Evolutionary conservation across 2,888 invertebrate genomes (phyloP).

Genomic region (Sclerodermus sp.): DNA sequence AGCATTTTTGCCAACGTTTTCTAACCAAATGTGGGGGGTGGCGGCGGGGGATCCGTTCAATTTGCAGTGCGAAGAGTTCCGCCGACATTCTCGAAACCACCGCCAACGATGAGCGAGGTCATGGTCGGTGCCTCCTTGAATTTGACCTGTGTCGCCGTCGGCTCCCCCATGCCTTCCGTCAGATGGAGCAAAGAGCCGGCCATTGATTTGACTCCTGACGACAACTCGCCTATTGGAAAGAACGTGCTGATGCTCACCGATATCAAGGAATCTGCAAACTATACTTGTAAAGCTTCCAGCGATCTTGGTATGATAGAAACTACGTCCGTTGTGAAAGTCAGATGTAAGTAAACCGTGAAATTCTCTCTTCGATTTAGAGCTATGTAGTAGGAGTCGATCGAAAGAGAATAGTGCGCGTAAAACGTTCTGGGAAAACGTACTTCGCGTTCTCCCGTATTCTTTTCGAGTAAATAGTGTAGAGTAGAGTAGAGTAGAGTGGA

Average conservation of each 20-base stretch:
- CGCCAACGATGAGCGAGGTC: slow-evolving; percentile 82
- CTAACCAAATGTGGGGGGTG: too few relatives aligned
- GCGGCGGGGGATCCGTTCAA: too few relatives aligned
- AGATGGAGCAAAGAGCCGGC: slow-evolving; percentile 86
- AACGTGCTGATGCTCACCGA: slow-evolving; percentile 86
- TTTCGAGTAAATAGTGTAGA: too few relatives aligned
- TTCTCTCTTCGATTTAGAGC: too few relatives aligned
- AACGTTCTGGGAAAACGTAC: too few relatives aligned
- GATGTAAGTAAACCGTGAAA: slow-evolving; percentile 76
- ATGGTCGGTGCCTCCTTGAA: slow-evolving; percentile 90
- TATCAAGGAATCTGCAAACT: slow-evolving; percentile 91
- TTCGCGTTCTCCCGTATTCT: too few relatives aligned
- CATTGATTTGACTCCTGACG: slow-evolving; percentile 85
- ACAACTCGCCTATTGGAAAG: slow-evolving; percentile 80
- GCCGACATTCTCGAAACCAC: slow-evolving; percentile 93
- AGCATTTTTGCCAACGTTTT: too few relatives aligned
- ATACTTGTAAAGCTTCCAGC: slow-evolving; percentile 95
- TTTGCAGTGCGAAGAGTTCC: slow-evolving; percentile 87
- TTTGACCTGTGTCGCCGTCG: slow-evolving; percentile 94
- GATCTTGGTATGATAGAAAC: slow-evolving; percentile 90
- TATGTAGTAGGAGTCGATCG: too few relatives aligned
- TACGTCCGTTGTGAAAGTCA: slow-evolving; percentile 88
- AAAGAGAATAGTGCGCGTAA: too few relatives aligned
- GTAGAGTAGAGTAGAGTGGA: too few relatives aligned
- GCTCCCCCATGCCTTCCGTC: slow-evolving; percentile 97